phyloP scores from a whole-genome alignment of 1,140 invertebrate genomes.

The Gonioctena quinquepunctata region DNA sequence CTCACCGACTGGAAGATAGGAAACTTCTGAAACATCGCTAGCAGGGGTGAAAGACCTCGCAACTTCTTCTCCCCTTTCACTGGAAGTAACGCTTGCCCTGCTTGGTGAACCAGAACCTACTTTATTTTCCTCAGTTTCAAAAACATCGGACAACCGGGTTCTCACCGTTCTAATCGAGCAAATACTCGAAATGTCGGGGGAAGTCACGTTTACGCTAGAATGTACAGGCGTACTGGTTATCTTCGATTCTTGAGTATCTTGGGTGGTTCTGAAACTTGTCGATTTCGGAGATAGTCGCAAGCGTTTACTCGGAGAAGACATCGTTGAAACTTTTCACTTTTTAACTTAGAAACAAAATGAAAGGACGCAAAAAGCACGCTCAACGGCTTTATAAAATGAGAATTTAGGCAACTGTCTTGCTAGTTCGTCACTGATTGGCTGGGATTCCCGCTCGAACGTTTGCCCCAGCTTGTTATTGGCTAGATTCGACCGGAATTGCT shows the following conservation, averaged over 20 bases:
- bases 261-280: background rate
- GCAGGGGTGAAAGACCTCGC: background rate
- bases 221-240: slow-evolving; percentile 10
- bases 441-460: too few species aligned
- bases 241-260: slow-evolving; percentile 10
- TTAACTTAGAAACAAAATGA: too few species aligned
- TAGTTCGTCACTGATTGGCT: too few species aligned
- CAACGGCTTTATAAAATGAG: too few species aligned
- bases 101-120: background rate
- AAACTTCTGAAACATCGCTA: background rate
- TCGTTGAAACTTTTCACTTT: too few species aligned
- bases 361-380: too few species aligned
- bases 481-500: too few species aligned
- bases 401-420: too few species aligned
- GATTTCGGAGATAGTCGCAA: background rate
- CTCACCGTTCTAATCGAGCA: background rate
- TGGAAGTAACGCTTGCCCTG: too few species aligned
- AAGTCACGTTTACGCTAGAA: background rate
- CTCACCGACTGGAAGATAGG: background rate
- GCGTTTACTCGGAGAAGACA: slow-evolving; percentile 1
- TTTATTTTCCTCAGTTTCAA: background rate
- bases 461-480: too few species aligned
- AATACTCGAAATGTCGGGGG: slow-evolving; percentile 14
- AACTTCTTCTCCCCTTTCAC: background rate
- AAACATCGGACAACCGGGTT: background rate